These are phyloP conservation scores for Callipepla squamata DNA, from an alignment of 2,113 vertebrate genomes.

Conservation along the genomic window DNA sequence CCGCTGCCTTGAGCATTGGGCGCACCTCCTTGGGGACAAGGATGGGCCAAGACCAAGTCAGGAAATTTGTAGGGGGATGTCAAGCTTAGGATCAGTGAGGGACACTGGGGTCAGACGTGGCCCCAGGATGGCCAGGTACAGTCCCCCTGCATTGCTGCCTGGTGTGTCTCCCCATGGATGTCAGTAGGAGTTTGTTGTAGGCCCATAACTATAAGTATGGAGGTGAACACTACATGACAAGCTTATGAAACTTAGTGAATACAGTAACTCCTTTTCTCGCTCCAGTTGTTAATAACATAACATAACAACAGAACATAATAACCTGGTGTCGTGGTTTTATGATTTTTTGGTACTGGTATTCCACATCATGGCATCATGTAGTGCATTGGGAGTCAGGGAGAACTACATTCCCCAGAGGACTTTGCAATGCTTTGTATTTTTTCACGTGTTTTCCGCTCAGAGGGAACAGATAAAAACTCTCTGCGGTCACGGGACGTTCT, in stretches of 20 bases:
- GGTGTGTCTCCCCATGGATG: neutral
- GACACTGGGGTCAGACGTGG: neutral
- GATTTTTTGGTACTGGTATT: too few species aligned
- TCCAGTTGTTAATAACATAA: neutral
- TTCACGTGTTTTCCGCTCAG: too few species aligned
- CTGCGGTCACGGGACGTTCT: too few species aligned
- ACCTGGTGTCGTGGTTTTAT: too few species aligned
- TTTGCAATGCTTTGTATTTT: too few species aligned
- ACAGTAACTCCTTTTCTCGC: neutral
- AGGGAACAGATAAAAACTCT: too few species aligned
- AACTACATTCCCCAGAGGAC: too few species aligned
- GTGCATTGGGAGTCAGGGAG: too few species aligned
- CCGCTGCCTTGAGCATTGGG: accelerated
- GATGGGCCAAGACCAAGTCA: neutral
- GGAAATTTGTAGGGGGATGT: accelerated
- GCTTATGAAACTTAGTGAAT: neutral
- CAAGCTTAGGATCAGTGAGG: accelerated
- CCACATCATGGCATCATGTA: too few species aligned
- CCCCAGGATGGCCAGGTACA: neutral
- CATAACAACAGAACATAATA: neutral
- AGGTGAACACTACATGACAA: neutral
- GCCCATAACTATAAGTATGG: neutral
- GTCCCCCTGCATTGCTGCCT: accelerated
- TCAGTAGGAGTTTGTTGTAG: neutral
- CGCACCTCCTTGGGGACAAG: neutral